Percentiles rank a stretch among this genome's conserved stretches.
These are phyloP conservation scores for Cyanoliseus patagonus DNA, from an alignment of 2,113 vertebrate genomes.

Conservation along the genomic window DNA sequence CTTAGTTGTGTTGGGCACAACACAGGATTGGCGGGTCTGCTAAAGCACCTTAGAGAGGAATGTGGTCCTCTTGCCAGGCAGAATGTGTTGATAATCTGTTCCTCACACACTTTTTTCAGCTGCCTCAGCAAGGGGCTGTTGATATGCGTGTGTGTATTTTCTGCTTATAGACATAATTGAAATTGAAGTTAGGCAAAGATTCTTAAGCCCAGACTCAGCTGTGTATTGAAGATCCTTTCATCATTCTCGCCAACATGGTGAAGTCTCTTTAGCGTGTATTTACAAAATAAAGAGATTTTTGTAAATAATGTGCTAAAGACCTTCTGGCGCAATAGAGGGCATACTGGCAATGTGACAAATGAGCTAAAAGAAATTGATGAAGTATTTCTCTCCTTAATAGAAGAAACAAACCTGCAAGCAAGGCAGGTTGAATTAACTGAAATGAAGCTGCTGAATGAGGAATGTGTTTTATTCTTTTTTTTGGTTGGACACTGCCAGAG, in stretches of 20 bases:
- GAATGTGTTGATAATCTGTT: neutral
- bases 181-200: neutral
- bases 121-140: neutral
- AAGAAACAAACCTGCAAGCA: neutral
- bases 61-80: neutral
- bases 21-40: neutral
- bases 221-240: neutral
- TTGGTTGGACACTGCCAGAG: neutral
- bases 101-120: neutral
- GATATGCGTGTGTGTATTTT: neutral
- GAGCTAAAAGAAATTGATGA: neutral
- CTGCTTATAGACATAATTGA: neutral
- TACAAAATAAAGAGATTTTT: neutral
- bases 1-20: neutral
- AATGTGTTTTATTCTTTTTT: neutral
- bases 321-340: neutral
- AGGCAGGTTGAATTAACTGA: neutral
- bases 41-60: neutral
- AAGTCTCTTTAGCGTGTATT: neutral
- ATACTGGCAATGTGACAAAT: neutral
- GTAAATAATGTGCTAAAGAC: neutral
- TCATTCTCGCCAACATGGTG: accelerated
- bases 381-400: neutral
- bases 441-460: neutral
- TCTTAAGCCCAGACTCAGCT: neutral